Base-by-base conservation (phyloP, 2,797 vertebrate species). In the Esox lucius region DNA sequence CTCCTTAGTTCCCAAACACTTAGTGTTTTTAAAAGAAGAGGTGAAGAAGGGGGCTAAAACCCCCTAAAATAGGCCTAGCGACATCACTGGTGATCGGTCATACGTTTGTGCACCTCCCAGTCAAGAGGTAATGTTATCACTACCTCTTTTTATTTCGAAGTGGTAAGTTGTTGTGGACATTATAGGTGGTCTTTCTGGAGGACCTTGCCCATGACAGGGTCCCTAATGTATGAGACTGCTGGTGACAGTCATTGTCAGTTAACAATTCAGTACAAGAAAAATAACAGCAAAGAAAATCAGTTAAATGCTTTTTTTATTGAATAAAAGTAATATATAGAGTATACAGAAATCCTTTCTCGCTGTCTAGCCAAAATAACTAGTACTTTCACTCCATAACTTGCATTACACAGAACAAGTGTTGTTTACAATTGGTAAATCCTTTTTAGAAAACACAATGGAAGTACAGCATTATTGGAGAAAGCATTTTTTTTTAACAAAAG, bases 241-340 rank as follows among this genome's bases (percentile, higher is more conserved):
- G 39, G 39, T 39, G 2, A 33, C 33, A 33, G 33, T 33, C 2
- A 2, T 4, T 39, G 1, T 39, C 9, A 2, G 12, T 11, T 46
- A 13, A 2, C 8, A 46, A 13, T 46, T 13, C 12, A 46, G 6
- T 39, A 61, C 11, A 82, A 26, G 79, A 24, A 78, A 19, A 46
- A 51, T 53, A 46, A 65, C 16, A 65, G 0, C 2, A 3, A 19
- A 19, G 72, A 33, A 53, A 77, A 80, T 83, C 79, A 24, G 64
- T 42, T 78, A 80, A 83, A 48, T 42, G 81, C 74, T 71, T 11
- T 0, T 86, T 92, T 92, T 90, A 91, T 87, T 92, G 74, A 81
- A 80, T 84, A 86, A 33, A 80, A 82, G 72, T 77, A 22, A 59
- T 22, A 59, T 72, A 68, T 82, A 86, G 28, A 78, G 22, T 81